These are phyloP conservation scores for Polydrusus tereticollis DNA, from an alignment of 2,888 invertebrate species.

Conservation along the genomic window DNA sequence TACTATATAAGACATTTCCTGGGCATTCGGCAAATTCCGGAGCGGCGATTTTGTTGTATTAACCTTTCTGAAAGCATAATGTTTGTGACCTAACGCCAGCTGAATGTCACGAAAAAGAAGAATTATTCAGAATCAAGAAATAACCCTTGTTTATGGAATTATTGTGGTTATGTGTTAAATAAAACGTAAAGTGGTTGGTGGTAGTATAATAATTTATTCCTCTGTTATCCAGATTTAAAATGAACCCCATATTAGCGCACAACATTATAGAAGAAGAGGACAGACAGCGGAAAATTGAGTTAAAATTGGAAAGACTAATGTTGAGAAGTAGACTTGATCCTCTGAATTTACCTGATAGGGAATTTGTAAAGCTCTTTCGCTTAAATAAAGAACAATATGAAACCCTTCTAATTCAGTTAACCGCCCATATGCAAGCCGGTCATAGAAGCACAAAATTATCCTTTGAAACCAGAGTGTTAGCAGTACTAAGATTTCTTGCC, in stretches of 20 bases:
- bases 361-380: background rate
- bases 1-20: background rate
- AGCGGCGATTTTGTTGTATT: background rate
- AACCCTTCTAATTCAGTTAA: background rate
- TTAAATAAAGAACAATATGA: background rate
- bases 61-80: background rate
- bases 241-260: background rate
- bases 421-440: background rate
- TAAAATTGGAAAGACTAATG: conserved; percentile 4
- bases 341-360: conserved; percentile 2
- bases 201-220: background rate
- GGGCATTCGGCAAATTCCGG: background rate
- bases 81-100: no score
- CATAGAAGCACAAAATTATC: background rate
- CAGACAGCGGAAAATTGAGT: background rate
- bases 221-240: no score
- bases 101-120: no score
- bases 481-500: conserved; percentile 17
- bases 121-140: no score
- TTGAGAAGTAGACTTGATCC: background rate
- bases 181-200: background rate
- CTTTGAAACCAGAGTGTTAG: conserved; percentile 4
- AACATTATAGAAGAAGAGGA: background rate
- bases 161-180: background rate
- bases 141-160: no score